Percentiles rank a stretch among this genome's conserved stretches.
Conservation (phyloP, 2,797 vertebrate species). For the Capromys pilorides region DNA sequence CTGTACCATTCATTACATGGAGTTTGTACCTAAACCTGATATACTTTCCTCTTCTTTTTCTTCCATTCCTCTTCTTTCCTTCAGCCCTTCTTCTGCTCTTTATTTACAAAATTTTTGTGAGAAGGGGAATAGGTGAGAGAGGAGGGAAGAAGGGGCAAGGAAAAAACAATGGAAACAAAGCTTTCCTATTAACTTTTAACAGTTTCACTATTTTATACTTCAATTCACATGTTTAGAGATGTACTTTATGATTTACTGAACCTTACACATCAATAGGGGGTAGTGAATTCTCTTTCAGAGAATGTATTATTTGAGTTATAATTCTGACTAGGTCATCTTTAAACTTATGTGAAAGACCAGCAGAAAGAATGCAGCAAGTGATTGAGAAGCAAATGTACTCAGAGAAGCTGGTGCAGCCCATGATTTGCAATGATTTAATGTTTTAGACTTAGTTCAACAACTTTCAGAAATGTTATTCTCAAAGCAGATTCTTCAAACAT, state of each 20-base stretch:
- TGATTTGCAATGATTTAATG: slow-evolving; percentile 10
- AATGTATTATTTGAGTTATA: neutral
- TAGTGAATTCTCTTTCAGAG: neutral
- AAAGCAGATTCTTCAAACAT: slow-evolving; percentile 58
- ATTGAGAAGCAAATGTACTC: neutral
- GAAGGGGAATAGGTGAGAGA: too few species aligned
- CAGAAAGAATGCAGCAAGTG: neutral
- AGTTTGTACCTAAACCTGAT: too few species aligned
- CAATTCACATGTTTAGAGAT: neutral
- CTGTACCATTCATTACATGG: too few species aligned
- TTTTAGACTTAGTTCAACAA: neutral
- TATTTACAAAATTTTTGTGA: too few species aligned
- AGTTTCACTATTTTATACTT: slow-evolving; percentile 9
- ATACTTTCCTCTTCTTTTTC: too few species aligned
- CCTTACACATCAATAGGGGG: neutral
- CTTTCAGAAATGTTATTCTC: slow-evolving; percentile 55
- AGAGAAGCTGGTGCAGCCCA: neutral
- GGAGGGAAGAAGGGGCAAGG: too few species aligned
- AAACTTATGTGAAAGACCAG: neutral
- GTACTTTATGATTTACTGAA: neutral
- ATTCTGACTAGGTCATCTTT: neutral
- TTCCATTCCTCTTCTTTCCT: too few species aligned
- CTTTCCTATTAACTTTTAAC: neutral
- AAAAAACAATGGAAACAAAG: too few species aligned
- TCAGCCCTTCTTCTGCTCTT: too few species aligned